phyloP scores from a whole-genome alignment of 1,140 invertebrate species.

The Drosophila ercepeae region DNA sequence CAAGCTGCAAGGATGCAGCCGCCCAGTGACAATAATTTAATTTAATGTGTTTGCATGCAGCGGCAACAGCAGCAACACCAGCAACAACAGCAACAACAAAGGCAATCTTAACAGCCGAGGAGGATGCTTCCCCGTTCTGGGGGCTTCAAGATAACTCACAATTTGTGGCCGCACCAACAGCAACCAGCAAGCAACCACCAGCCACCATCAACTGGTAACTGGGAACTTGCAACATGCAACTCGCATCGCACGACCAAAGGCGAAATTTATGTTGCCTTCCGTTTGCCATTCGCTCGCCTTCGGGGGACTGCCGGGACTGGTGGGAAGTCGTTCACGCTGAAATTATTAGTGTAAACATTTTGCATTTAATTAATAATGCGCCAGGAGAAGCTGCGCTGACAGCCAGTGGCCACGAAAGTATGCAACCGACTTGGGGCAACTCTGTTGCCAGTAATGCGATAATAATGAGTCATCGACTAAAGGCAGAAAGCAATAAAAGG shows the following conservation, averaged over 20 bases:
- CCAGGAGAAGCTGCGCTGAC: conserved; percentile 48
- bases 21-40: conserved; percentile 76
- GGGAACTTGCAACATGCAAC: conserved; percentile 53
- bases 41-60: conserved; percentile 82
- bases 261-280: conserved; percentile 71
- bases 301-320: background rate
- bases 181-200: background rate
- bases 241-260: conserved; percentile 33
- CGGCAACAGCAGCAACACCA: conserved; percentile 33
- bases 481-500: background rate
- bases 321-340: conserved; percentile 51
- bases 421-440: conserved; percentile 43
- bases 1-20: conserved; percentile 32
- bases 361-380: conserved; percentile 80
- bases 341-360: conserved; percentile 82
- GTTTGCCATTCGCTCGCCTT: conserved; percentile 46
- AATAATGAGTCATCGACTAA: conserved; percentile 51
- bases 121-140: conserved; percentile 45
- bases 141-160: conserved; percentile 73
- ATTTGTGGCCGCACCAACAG: conserved; percentile 69
- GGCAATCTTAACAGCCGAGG: conserved; percentile 14
- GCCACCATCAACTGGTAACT: conserved; percentile 1
- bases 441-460: conserved; percentile 59
- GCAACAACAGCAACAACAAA: conserved; percentile 30
- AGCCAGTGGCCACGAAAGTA: conserved; percentile 50